Evolutionary conservation across 2,888 invertebrate genomes (phyloP).

Genomic region (Caenorhabditis drosophilae): DNA sequence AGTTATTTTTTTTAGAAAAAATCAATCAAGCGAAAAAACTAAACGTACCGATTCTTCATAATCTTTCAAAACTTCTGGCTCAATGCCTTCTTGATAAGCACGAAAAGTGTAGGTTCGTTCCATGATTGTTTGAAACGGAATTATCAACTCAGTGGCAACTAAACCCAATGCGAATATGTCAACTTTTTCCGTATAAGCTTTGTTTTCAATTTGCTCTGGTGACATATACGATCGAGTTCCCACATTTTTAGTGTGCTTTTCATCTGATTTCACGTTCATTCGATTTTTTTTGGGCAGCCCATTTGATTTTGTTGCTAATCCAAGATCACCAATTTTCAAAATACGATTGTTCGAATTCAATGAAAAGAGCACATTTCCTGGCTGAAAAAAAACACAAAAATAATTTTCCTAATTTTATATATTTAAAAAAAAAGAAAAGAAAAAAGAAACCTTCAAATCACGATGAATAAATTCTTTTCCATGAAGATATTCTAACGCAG

Average conservation of each 20-base stretch:
- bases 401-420: background rate
- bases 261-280: background rate
- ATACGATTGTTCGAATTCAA: conserved; percentile 73
- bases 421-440: background rate
- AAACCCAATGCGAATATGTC: conserved; percentile 75
- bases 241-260: conserved; percentile 73
- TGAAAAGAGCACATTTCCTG: conserved; percentile 91
- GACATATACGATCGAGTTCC: conserved; percentile 97
- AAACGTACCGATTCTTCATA: conserved; percentile 17
- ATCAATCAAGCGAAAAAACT: background rate
- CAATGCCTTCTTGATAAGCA: conserved; percentile 28
- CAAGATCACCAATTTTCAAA: conserved; percentile 97
- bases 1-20: conserved; percentile 1
- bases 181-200: conserved; percentile 71
- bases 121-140: conserved; percentile 88
- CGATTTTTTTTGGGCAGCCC: conserved; percentile 2
- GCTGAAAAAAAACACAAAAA: conserved; percentile 72
- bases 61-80: conserved; percentile 28
- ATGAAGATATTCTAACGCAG: conserved; percentile 95
- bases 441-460: conserved; percentile 34
- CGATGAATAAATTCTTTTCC: conserved; percentile 85
- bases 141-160: conserved; percentile 88
- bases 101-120: conserved; percentile 75
- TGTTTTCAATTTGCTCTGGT: conserved; percentile 81
- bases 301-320: conserved; percentile 80